These are phyloP conservation scores for Channa striata DNA, from an alignment of 2,797 vertebrate species.

Conservation along the genomic window DNA sequence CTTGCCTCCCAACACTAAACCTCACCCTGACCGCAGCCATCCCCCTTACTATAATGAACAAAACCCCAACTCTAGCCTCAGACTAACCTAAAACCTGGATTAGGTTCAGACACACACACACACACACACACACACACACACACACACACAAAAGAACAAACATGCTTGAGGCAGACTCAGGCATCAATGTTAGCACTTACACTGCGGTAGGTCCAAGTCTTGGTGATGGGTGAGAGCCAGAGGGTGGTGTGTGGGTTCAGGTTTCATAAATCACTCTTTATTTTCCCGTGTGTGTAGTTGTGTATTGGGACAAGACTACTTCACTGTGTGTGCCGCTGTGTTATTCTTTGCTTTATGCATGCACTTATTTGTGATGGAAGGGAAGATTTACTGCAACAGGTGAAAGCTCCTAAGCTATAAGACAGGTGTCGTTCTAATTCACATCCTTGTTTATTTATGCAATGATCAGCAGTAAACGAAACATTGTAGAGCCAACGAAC, in stretches of 20 bases:
- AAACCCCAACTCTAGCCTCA: slow-evolving; percentile 68
- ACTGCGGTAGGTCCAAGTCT: slow-evolving; percentile 79
- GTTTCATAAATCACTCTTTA: slow-evolving; percentile 80
- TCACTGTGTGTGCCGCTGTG: slow-evolving; percentile 27
- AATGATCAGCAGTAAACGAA: slow-evolving; percentile 28
- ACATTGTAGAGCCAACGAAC: slow-evolving; percentile 12
- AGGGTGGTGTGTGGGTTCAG: slow-evolving; percentile 86
- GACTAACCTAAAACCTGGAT: slow-evolving; percentile 75
- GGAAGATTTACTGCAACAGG: slow-evolving; percentile 46
- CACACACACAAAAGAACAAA: slow-evolving; percentile 35
- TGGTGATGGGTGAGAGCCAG: slow-evolving; percentile 82
- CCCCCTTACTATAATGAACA: slow-evolving; percentile 65
- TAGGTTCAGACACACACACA: slow-evolving; percentile 55
- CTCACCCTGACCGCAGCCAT: slow-evolving; percentile 71
- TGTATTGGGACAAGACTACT: slow-evolving; percentile 35
- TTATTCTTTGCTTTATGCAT: slow-evolving; percentile 33
- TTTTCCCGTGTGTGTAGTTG: slow-evolving; percentile 52
- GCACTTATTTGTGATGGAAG: slow-evolving; percentile 33
- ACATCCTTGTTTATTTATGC: slow-evolving; percentile 22
- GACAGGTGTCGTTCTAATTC: slow-evolving; percentile 16
- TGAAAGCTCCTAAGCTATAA: slow-evolving; percentile 42
- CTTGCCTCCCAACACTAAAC: slow-evolving; percentile 47
- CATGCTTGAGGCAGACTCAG: slow-evolving; percentile 52
- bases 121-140: slow-evolving; percentile 37
- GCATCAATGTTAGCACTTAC: slow-evolving; percentile 52